These are phyloP conservation scores for Bos javanicus DNA, from an alignment of 2,113 vertebrate genomes.

Conservation along the genomic window DNA sequence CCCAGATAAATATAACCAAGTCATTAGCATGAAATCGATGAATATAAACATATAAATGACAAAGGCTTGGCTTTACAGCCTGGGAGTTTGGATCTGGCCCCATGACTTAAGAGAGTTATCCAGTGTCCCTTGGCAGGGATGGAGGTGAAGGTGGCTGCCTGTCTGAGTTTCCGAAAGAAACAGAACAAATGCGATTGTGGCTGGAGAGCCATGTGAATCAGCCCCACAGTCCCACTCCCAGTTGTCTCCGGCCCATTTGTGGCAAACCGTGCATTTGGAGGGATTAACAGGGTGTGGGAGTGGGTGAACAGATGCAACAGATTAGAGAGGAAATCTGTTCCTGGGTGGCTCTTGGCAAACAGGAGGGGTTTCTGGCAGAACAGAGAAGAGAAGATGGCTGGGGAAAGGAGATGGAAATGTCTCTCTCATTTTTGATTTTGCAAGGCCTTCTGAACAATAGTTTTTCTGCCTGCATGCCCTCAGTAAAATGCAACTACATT, in stretches of 20 bases:
- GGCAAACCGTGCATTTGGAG: conserved; percentile 27
- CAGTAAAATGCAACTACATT: not conserved
- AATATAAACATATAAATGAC: not conserved
- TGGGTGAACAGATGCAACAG: conserved; percentile 63
- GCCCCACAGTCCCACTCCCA: not conserved
- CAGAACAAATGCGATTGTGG: not conserved
- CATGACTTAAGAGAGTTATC: not conserved
- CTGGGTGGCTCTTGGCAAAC: conserved; percentile 63
- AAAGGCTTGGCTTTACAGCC: not conserved
- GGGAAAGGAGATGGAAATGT: not conserved
- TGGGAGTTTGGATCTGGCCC: not conserved
- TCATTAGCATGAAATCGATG: conserved; percentile 30
- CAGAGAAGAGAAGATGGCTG: not conserved
- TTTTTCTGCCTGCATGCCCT: not conserved
- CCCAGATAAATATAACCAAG: conserved; percentile 54
- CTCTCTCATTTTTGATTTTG: not conserved
- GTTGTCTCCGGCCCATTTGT: conserved; percentile 46
- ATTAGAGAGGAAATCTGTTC: conserved; percentile 67
- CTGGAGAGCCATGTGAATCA: not conserved
- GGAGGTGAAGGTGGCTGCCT: not conserved
- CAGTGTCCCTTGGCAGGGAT: not conserved
- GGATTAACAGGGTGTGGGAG: conserved; percentile 56
- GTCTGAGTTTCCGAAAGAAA: not conserved
- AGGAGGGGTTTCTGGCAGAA: conserved; percentile 22
- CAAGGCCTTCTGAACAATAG: not conserved